A percentile compares a stretch with the other conserved stretches of the same genome.
These are phyloP conservation scores for Melanotaenia nigrans DNA, from an alignment of 2,797 vertebrate species.

Conservation along the genomic window DNA sequence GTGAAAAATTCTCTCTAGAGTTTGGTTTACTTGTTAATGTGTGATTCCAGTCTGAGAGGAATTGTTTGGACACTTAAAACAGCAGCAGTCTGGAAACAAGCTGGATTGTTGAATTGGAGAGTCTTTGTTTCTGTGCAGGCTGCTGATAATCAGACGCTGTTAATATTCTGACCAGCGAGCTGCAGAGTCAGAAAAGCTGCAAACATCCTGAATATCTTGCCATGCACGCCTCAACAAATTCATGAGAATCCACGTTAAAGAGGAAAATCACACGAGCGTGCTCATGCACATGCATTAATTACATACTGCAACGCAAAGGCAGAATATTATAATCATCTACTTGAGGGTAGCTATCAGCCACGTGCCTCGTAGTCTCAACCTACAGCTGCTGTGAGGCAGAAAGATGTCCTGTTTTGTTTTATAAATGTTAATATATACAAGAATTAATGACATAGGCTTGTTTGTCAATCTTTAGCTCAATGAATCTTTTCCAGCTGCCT, in stretches of 20 bases:
- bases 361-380: background rate
- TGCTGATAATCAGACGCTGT: slow-evolving; percentile 27
- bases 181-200: slow-evolving; percentile 10
- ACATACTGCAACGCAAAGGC: slow-evolving; percentile 1
- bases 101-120: background rate
- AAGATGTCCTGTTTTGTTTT: background rate
- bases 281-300: slow-evolving; percentile 29
- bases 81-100: background rate
- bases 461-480: no score
- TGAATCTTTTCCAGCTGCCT: no score
- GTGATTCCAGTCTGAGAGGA: background rate
- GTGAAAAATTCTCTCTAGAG: background rate
- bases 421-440: no score
- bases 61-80: background rate
- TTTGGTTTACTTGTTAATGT: background rate
- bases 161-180: slow-evolving; percentile 34
- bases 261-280: background rate
- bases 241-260: slow-evolving; percentile 1
- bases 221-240: background rate
- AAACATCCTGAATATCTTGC: slow-evolving; percentile 7
- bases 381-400: background rate
- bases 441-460: no score
- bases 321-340: slow-evolving; percentile 9
- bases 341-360: background rate
- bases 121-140: slow-evolving; percentile 14